Evolutionary conservation across 2,113 vertebrate genomes (phyloP).

Genomic region (Bufo bufo): DNA sequence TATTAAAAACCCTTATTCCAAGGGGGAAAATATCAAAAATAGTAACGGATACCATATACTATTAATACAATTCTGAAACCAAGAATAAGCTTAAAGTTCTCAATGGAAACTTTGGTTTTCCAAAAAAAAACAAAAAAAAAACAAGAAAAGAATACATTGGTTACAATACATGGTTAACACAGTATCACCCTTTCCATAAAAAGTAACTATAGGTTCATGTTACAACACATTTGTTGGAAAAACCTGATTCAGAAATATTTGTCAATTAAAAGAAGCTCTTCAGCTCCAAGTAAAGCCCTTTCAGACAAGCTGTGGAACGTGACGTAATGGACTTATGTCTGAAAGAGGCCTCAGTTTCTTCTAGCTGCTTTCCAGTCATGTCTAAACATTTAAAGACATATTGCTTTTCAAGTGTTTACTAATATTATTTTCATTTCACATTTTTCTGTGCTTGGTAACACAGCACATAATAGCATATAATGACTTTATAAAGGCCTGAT

Average conservation of each 20-base stretch:
- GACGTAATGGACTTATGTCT: constrained; percentile 22
- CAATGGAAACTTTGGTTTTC: not conserved
- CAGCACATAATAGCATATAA: not conserved
- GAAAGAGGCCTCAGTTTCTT: not conserved
- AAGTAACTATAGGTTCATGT: constrained; percentile 14
- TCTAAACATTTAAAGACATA: not conserved
- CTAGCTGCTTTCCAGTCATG: not conserved
- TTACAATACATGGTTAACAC: not conserved
- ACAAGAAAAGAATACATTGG: not conserved
- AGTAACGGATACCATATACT: not conserved
- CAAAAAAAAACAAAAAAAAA: too few relatives aligned
- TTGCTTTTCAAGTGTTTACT: not conserved
- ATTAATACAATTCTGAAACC: not conserved
- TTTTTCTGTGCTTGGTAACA: not conserved
- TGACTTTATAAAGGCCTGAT: too few relatives aligned
- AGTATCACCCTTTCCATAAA: not conserved
- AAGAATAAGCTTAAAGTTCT: not conserved
- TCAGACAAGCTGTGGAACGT: constrained; percentile 10
- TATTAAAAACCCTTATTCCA: not conserved
- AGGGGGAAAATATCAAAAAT: not conserved
- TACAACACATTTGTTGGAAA: constrained; percentile 20
- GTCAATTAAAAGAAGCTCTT: constrained; percentile 6
- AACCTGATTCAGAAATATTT: constrained; percentile 25
- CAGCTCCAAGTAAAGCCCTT: constrained; percentile 7
- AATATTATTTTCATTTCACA: not conserved